Base-by-base conservation (phyloP, 2,113 vertebrate genomes). In the Nymphicus hollandicus region DNA sequence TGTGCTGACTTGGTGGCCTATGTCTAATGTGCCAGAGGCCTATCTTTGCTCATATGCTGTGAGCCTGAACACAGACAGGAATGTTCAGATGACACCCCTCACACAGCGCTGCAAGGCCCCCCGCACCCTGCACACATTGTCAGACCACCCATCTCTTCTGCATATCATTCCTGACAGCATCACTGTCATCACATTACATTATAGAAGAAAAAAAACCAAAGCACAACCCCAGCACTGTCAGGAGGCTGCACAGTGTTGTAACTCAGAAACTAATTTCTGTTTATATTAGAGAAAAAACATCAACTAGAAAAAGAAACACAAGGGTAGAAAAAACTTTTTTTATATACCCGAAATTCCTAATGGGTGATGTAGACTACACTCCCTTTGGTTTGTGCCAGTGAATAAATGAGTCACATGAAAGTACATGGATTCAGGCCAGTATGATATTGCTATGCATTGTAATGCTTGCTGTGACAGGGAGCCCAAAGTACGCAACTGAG, bases 381-480 rank as follows among this genome's bases (percentile, higher is more conserved):
- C 94, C 94, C 91, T 97, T 87, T 60, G 19, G 17, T 74, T 93
- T 92, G 71, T 81, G 92, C 61, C 73, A 78, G 74, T 87, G 69
- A 71, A 84, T 82, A 91, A 91, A 93, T 93, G 86, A 95, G 33
- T 92, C 89, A 96, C 55, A 87, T 55, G 60, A 93, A 92, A 92
- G 27, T 28, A 86, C n/a, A 53, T 47, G 13, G 91, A 96, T 88
- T 86, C 56, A 89, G 91, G 65, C 27, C 37, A 39, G 47, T 61
- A 64, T 58, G 56, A 74, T 68, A 79, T 19, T 78, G 65, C 86
- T 92, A 68, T 47, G 25, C 23, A 20, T 81, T 24, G 56, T 47
- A 81, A 70, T 50, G 60, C 69, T 92, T 88, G 83, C 91, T 93
- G 69, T 79, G 83, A 89, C 39, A 71, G 37, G 60, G 61, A 95